A percentile compares a stretch with the other conserved stretches of the same genome.
These are phyloP conservation scores for Prolemur simus DNA, from an alignment of 2,113 vertebrate species.

Conservation along the genomic window DNA sequence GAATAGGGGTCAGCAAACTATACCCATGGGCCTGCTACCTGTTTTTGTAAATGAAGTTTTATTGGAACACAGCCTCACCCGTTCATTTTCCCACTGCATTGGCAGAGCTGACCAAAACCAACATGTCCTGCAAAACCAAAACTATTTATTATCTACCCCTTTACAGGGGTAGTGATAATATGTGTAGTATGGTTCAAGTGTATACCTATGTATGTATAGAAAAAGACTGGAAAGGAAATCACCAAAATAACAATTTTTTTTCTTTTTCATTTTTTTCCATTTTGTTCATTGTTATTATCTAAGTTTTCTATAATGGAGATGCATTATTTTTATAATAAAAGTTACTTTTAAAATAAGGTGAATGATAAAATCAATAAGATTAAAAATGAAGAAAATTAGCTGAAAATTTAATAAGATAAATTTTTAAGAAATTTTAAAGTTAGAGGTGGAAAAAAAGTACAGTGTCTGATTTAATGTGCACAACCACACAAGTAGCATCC, in stretches of 20 bases:
- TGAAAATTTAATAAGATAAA: constrained; percentile 28
- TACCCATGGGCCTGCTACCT: neutral
- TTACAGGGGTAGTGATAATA: constrained; percentile 30
- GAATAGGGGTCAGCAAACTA: neutral
- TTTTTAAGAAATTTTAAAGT: constrained; percentile 27
- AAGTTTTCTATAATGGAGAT: constrained; percentile 35
- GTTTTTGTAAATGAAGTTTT: constrained; percentile 42
- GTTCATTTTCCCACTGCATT: constrained; percentile 27
- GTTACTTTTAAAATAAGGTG: constrained; percentile 24
- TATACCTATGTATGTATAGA: neutral
- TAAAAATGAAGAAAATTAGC: neutral
- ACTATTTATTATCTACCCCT: constrained; percentile 3
- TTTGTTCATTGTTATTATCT: neutral
- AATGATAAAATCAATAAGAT: neutral
- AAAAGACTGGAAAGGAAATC: constrained; percentile 41
- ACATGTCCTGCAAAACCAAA: constrained; percentile 16
- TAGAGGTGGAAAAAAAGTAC: neutral
- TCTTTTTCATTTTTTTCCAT: neutral
- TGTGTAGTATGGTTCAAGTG: neutral
- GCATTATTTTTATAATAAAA: constrained; percentile 34
- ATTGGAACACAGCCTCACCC: constrained; percentile 15
- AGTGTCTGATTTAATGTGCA: constrained; percentile 1
- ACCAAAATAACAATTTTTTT: neutral
- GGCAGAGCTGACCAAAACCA: constrained; percentile 17
- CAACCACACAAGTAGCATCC: neutral